Evolutionary conservation across 2,888 invertebrate genomes (phyloP), one percentile per base, ranked within the genome.

Genomic region (Drosophila sordidapex): DNA sequence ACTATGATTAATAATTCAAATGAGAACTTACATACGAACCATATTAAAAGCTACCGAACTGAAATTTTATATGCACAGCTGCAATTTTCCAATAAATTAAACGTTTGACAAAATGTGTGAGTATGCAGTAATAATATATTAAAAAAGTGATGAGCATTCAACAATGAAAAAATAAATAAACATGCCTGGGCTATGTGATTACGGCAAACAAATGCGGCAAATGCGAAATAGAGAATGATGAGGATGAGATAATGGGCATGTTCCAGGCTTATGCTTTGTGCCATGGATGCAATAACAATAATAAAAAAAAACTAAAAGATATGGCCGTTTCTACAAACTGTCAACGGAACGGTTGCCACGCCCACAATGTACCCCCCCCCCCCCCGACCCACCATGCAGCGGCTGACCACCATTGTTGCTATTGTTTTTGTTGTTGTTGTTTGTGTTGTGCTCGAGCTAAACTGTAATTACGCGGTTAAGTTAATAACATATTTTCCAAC

Each of bases 391-490:
- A 0, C 51, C 27, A 43, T 54, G 57, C 46, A 40, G 35, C n/a
- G 54, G 36, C 40, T 33, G 48, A 40, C 33, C 46, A 48, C 27
- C 64, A 57, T 57, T 64, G 59, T 40, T 71, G 52, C 58, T 68
- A 46, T 46, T 69, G 27, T 33, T 57, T 25, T 36, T 71, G 53
- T 46, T 69, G 52, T 52, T 69, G 51, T 36, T 52, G 36, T n/a
- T 56, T 27, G 18, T 31, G 29, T n/a, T 51, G 27, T 51, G 51
- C 51, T 29, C 29, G 29, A 18, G 27, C 29, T 31, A 57, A 43
- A 56, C 70, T 70, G 64, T 76, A 86, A 84, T 84, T 86, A 87
- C 78, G 81, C 79, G 76, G 85, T 89, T 82, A 86, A 73, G 72
- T 70, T 89, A 89, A 89, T 89, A 89, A 87, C 73, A 80, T 61